Base-by-base conservation (phyloP, 2,113 vertebrate species). In the Cisticola juncidis region DNA sequence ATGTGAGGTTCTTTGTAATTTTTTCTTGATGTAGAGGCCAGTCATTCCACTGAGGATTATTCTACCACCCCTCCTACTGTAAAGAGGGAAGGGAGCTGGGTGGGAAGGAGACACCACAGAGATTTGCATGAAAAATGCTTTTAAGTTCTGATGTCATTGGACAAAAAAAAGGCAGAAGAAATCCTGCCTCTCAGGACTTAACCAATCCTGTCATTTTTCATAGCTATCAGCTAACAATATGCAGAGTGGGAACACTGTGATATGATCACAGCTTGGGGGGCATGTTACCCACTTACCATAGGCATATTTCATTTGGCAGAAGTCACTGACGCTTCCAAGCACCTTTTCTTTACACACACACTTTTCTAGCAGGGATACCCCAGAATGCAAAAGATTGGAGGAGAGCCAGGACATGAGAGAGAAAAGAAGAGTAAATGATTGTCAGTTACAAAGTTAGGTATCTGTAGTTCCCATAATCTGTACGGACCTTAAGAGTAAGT, bases 301-400 rank as follows among this genome's bases (percentile, higher is more conserved):
- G 33, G 98, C 97, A 20, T 98, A 98, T 96, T 99, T 98, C 96
- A 97, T 98, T 92, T 98, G 98, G 83, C 99, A 99, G 95, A 99
- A 98, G 92, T 99, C 98, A 40, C 97, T 95, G 12, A 97, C 92
- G 0, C 97, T 98, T 91, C 98, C 98, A 33, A 99, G 96, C 81
- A 97, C 98, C 88, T 97, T 98, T 94, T 99, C 98, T 92, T 99
- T 99, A 95, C 99, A 99, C 89, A 97, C 98, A 94, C 99, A 99
- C 92, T 99, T 99, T 72, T 98, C 99, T 99, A 97, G 81, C 42
- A 72, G 48, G 48, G 21, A 24, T 93, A 91, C 56, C 81, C 4
- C 28, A 95, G 50, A 90, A 58, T 26, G 69, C 33, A 86, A 74
- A 57, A 64, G 20, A 38, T 95, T 88, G 81, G 79, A 94, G 84